Base-by-base conservation (phyloP, 2,797 vertebrate species). In the Sternotherus odoratus region DNA sequence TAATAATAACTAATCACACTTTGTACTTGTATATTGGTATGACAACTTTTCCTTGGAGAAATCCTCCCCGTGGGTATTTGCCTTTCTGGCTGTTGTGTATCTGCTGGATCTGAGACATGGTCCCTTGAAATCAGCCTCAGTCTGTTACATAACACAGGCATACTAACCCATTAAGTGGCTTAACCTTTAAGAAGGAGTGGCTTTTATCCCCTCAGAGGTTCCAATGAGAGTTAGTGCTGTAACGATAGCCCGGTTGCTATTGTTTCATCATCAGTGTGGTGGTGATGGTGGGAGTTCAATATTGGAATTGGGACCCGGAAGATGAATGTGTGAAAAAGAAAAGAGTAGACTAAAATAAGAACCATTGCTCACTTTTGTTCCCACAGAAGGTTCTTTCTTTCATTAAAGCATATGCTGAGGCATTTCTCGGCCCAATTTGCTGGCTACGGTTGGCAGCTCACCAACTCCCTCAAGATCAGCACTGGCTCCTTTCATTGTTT, bases 331-430 rank as follows among this genome's bases (percentile, higher is more conserved):
- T 85, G 56, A 3, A 87, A 82, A 85, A 82, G 12, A 90, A 72
- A 86, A n/a, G 36, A 77, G n/a, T 2, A 11, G 39, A 87, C 69
- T 66, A 93, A 82, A 96, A 91, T 48, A 87, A 90, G 5, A 74
- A 84, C 53, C 36, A 49, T 63, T 93, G 8, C 83, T 93, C 63
- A 93, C 89, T 69, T 36, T 69, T 74, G 53, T 94, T 94, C 93
- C 93, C 95, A 94, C 85, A 93, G 92, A 69, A 91, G 91, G 92
- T 97, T 89, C 90, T 93, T 93, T 93, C 88, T 86, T 88, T 87
- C 90, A 79, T 96, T 85, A 91, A 95, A 94, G 87, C 10, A 0
- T 51, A 43, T 79, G 82, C 72, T 48, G 74, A 46, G 69, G 93
- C 92, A 77, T 90, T 94, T 96, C 85, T 92, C 96, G 93, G 94